Conservation (phyloP, 1,140 invertebrate genomes). For the Tribolium castaneum region DNA sequence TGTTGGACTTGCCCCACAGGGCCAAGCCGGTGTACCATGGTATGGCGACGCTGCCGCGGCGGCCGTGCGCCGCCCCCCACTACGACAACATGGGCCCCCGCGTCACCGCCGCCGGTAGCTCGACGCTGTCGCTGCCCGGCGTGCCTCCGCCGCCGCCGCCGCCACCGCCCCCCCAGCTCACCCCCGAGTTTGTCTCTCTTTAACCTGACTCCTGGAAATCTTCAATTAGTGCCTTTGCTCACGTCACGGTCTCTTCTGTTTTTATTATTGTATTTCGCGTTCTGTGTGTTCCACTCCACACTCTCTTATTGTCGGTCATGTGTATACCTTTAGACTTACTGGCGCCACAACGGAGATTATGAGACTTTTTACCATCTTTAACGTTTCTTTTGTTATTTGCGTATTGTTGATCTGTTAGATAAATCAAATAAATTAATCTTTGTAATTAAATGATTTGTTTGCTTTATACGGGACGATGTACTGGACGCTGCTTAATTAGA, state of each 20-base stretch:
- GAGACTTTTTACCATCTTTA: conserved; percentile 42
- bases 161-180: conserved; percentile 64
- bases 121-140: conserved; percentile 82
- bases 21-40: conserved; percentile 66
- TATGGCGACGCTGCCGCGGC: conserved; percentile 65
- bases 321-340: conserved; percentile 35
- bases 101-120: conserved; percentile 86
- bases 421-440: conserved; percentile 59
- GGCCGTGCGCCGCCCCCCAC: conserved; percentile 54
- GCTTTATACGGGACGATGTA: conserved; percentile 32
- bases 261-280: conserved; percentile 41
- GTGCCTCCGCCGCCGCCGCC: conserved; percentile 67
- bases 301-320: conserved; percentile 38
- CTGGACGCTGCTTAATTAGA: conserved; percentile 49
- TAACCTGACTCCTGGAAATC: conserved; percentile 64
- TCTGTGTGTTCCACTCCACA: conserved; percentile 33
- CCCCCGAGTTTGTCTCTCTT: conserved; percentile 63
- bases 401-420: conserved; percentile 60
- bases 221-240: conserved; percentile 65
- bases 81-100: conserved; percentile 92
- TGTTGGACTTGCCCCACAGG: conserved; percentile 77
- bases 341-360: conserved; percentile 19
- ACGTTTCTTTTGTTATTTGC: conserved; percentile 54
- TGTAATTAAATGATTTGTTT: conserved; percentile 55
- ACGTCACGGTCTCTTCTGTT: conserved; percentile 55